These are phyloP conservation scores for Clarias pachynema DNA, from an alignment of 2,797 vertebrate species.

Conservation along the genomic window DNA sequence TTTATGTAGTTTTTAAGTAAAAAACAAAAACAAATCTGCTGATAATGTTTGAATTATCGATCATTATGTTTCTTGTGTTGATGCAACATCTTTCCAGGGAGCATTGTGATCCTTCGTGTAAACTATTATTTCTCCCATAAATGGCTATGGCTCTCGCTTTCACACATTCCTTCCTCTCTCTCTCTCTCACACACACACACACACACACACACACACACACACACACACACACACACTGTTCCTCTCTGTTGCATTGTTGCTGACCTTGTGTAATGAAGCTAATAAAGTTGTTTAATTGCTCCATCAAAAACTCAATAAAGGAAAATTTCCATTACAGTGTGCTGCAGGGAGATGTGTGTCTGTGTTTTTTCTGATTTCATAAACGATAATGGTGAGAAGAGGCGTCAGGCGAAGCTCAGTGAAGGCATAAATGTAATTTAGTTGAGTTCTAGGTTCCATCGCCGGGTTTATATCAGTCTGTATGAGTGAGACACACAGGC, in stretches of 20 bases:
- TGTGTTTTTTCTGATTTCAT: neutral
- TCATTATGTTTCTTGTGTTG: neutral
- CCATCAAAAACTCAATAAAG: constrained; percentile 38
- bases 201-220: neutral
- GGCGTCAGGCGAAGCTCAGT: neutral
- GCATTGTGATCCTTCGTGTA: neutral
- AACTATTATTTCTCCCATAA: neutral
- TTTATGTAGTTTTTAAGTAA: neutral
- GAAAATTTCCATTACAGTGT: constrained; percentile 47
- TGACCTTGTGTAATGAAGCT: constrained; percentile 27
- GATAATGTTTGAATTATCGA: neutral
- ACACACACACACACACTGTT: neutral
- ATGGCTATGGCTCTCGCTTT: neutral
- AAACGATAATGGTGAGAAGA: neutral
- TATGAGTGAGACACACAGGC: neutral
- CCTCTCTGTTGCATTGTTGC: neutral
- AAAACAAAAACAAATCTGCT: neutral
- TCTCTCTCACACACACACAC: neutral
- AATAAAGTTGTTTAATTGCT: constrained; percentile 48
- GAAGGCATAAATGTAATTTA: neutral
- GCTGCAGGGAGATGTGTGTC: neutral
- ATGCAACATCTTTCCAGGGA: neutral
- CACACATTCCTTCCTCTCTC: no score
- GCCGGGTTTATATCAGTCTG: neutral
- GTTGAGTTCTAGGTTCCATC: neutral